Percentiles rank a stretch among this genome's conserved stretches.
Evolutionary conservation across 1,140 invertebrate species (phyloP).

Genomic region (Neodiprion lecontei): DNA sequence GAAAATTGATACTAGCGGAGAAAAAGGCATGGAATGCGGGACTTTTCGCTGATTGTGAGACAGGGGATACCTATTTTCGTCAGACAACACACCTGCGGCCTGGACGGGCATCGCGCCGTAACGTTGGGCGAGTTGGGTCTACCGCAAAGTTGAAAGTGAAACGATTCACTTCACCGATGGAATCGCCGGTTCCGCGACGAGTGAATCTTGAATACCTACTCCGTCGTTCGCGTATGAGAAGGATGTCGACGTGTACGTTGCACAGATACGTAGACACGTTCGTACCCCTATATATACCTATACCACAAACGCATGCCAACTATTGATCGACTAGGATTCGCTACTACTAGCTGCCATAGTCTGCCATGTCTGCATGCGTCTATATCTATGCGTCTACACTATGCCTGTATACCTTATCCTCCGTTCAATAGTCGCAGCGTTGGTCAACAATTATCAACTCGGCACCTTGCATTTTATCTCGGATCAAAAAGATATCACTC

Average conservation of each 20-base stretch:
- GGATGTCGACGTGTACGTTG: not conserved
- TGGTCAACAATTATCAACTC: not conserved
- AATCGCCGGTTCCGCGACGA: not conserved
- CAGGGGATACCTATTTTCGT: no score
- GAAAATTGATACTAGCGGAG: no score
- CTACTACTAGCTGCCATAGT: not conserved
- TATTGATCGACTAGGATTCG: conserved; percentile 5
- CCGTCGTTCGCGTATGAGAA: not conserved
- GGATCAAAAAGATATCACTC: not conserved
- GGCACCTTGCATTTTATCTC: not conserved
- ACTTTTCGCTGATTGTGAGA: no score
- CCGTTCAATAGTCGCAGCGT: not conserved
- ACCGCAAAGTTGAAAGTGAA: not conserved
- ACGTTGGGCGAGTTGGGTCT: no score
- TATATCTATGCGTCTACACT: not conserved
- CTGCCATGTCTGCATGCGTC: not conserved
- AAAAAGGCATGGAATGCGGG: no score
- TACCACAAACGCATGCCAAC: not conserved
- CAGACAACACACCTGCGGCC: no score
- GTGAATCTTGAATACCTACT: not conserved
- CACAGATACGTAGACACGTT: no score
- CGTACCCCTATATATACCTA: not conserved
- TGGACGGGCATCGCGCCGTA: no score
- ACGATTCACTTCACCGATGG: not conserved
- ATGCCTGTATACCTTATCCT: not conserved